Percentiles rank a stretch among this genome's conserved stretches.
Conservation (phyloP, 2,888 invertebrate species). For the Unio delphinus region DNA sequence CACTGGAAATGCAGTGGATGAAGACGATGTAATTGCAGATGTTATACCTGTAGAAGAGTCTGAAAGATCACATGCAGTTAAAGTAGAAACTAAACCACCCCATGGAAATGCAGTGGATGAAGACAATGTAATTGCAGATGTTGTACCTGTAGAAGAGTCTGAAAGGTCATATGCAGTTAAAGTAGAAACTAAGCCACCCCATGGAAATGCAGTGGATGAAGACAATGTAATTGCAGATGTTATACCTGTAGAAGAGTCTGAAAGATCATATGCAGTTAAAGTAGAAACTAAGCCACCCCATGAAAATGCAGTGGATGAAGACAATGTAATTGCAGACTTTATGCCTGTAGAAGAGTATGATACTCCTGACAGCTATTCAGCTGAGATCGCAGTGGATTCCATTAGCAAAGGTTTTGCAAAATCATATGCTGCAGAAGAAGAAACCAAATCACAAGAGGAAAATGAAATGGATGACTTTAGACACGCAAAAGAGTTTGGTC, state of each 20-base stretch:
- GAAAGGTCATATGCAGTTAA: background rate
- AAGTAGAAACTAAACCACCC: too few relatives aligned
- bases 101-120: background rate
- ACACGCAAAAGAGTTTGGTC: too few relatives aligned
- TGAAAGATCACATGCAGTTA: background rate
- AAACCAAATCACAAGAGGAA: too few relatives aligned
- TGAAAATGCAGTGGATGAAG: background rate
- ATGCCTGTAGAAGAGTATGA: background rate
- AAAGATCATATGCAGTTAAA: background rate
- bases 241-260: background rate
- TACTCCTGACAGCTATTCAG: too few relatives aligned
- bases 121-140: background rate
- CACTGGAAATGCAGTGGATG: background rate
- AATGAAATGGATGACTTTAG: too few relatives aligned
- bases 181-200: too few relatives aligned
- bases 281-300: too few relatives aligned
- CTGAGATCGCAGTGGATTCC: background rate
- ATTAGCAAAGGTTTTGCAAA: background rate
- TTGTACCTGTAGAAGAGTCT: background rate
- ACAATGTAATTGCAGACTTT: background rate
- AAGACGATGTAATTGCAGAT: background rate
- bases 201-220: background rate
- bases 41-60: background rate
- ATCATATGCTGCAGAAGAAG: too few relatives aligned
- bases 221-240: background rate